These are phyloP conservation scores for Pelobates fuscus DNA, from an alignment of 2,113 vertebrate species.

Conservation along the genomic window DNA sequence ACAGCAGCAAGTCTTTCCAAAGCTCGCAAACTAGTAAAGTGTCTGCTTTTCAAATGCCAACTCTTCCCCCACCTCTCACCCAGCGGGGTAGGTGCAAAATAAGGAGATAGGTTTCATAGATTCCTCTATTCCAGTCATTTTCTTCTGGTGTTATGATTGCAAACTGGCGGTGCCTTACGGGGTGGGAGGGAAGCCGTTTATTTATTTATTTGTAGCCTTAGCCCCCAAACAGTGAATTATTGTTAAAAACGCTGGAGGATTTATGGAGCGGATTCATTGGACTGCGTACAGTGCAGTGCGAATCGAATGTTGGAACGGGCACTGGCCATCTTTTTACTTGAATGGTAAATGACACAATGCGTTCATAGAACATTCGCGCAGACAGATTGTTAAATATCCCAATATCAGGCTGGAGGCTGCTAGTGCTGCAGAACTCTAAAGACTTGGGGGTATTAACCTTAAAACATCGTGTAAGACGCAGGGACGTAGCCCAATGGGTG, in stretches of 20 bases:
- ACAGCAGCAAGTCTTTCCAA: conserved; percentile 25
- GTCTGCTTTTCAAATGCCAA: conserved; percentile 25
- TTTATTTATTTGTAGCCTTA: conserved; percentile 6
- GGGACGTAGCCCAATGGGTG: too few relatives aligned
- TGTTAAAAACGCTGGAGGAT: not conserved
- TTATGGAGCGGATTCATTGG: not conserved
- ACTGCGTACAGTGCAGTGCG: too few relatives aligned
- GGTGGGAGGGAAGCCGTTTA: not conserved
- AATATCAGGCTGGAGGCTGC: too few relatives aligned
- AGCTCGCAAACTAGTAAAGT: conserved; percentile 19
- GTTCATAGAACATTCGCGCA: too few relatives aligned
- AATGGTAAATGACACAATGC: too few relatives aligned
- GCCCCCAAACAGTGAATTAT: not conserved
- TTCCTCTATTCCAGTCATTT: conserved; percentile 33
- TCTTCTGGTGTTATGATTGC: conserved; percentile 40
- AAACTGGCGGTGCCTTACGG: conserved; percentile 25
- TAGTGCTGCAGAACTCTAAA: too few relatives aligned
- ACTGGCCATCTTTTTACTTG: too few relatives aligned
- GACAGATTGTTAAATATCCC: too few relatives aligned
- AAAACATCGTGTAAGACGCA: too few relatives aligned
- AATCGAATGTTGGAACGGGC: too few relatives aligned
- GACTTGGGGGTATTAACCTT: too few relatives aligned
- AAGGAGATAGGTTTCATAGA: conserved; percentile 48
- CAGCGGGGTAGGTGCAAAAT: conserved; percentile 45
- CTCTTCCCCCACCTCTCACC: not conserved